phyloP scores from a whole-genome alignment of 2,797 vertebrate genomes.

The Salmo trutta region DNA sequence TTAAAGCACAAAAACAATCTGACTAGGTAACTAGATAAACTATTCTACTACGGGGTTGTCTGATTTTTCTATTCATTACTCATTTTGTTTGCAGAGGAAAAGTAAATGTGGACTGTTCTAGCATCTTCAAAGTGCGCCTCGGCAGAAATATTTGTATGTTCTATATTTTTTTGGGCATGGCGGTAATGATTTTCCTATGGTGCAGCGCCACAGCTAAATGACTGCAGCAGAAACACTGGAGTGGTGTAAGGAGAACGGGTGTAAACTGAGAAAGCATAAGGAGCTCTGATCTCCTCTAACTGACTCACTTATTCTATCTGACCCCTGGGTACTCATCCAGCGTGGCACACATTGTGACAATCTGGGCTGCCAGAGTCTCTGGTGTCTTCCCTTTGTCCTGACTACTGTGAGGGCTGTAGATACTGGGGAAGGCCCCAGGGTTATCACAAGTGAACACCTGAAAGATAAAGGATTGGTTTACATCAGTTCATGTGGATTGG shows the following conservation, averaged over 20 bases:
- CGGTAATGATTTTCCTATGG: no score
- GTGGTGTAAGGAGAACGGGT: neutral
- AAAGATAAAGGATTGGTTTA: neutral
- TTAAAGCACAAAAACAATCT: no score
- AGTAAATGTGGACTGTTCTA: no score
- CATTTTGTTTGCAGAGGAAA: no score
- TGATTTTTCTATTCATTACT: no score
- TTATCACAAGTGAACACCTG: conserved; percentile 92
- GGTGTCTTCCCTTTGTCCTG: conserved; percentile 78
- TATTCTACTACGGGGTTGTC: no score
- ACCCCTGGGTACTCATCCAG: conserved; percentile 94
- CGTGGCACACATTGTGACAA: conserved; percentile 91
- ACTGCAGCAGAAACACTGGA: no score
- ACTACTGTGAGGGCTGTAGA: conserved; percentile 83
- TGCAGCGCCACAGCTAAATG: no score
- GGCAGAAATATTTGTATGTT: no score
- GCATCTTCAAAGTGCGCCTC: no score
- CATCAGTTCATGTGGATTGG: neutral
- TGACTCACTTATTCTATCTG: conserved; percentile 86
- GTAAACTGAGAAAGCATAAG: neutral
- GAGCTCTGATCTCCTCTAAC: neutral
- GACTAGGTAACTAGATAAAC: no score
- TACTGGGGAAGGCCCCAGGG: conserved; percentile 85
- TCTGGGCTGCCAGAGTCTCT: conserved; percentile 83
- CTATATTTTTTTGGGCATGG: no score